phyloP scores from a whole-genome alignment of 2,888 invertebrate genomes.

The Sisyra nigra region DNA sequence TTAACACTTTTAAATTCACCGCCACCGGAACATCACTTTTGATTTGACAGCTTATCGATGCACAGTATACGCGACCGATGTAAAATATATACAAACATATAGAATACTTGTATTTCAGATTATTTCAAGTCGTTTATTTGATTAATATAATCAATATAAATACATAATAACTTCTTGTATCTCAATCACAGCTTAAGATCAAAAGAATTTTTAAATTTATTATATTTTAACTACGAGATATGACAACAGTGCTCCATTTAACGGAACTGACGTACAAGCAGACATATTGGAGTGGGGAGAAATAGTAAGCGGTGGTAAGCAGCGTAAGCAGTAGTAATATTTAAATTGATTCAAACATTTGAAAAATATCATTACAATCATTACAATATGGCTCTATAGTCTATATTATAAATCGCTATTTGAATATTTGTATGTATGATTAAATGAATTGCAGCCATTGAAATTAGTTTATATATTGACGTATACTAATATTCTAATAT shows the following conservation, averaged over 20 bases:
- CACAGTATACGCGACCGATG: constrained; percentile 8
- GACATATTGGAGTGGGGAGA: too few relatives aligned
- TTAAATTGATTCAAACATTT: too few relatives aligned
- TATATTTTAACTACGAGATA: constrained; percentile 21
- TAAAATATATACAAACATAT: constrained; percentile 2
- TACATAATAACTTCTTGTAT: not conserved
- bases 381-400: too few relatives aligned
- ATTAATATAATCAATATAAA: not conserved
- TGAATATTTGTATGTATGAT: too few relatives aligned
- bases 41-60: not conserved
- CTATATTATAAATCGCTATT: too few relatives aligned
- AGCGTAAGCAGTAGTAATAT: too few relatives aligned
- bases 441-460: too few relatives aligned
- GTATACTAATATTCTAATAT: too few relatives aligned
- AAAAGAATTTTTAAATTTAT: not conserved
- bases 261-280: constrained; percentile 12
- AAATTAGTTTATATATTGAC: too few relatives aligned
- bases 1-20: constrained; percentile 5
- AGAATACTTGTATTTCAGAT: not conserved
- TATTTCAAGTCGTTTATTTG: not conserved
- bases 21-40: constrained; percentile 5
- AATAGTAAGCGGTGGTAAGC: too few relatives aligned
- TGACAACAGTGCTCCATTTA: constrained; percentile 27
- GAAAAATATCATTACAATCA: too few relatives aligned
- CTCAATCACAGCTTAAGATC: not conserved